Conservation (phyloP, 53 echinoderm and acorn worm species). For the Patiria pectinifera region DNA sequence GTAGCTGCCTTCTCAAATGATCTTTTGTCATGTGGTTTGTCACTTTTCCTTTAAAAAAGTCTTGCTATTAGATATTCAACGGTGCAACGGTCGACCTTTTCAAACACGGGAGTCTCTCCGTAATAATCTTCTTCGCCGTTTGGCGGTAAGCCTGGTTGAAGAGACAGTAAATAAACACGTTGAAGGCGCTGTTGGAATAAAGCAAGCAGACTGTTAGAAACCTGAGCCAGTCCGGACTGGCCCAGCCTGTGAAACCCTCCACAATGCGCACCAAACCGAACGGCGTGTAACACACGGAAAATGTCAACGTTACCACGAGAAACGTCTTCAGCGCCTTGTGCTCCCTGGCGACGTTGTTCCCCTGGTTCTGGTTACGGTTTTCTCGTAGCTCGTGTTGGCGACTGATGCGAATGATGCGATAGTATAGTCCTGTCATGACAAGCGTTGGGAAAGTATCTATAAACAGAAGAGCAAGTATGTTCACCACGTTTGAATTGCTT, state of each 20-base stretch:
- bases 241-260: background rate
- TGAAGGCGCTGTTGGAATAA: slow-evolving; percentile 13
- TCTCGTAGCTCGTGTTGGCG: background rate
- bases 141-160: slow-evolving; percentile 32
- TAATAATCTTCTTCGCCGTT: slow-evolving; percentile 13
- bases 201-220: background rate
- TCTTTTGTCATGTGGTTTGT: too few relatives aligned
- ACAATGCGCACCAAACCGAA: background rate
- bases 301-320: slow-evolving; percentile 9
- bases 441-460: background rate
- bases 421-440: background rate
- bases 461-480: background rate
- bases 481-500: background rate
- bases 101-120: background rate
- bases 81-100: slow-evolving; percentile 19
- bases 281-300: slow-evolving; percentile 8
- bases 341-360: background rate
- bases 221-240: slow-evolving; percentile 4
- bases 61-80: background rate
- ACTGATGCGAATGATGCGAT: slow-evolving; percentile 17
- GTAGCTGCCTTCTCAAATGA: too few relatives aligned
- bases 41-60: too few relatives aligned
- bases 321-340: slow-evolving; percentile 47
- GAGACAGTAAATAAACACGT: slow-evolving; percentile 36
- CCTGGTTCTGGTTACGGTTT: background rate